Base-by-base conservation (phyloP, 2,888 invertebrate genomes). In the Euphydryas editha region DNA sequence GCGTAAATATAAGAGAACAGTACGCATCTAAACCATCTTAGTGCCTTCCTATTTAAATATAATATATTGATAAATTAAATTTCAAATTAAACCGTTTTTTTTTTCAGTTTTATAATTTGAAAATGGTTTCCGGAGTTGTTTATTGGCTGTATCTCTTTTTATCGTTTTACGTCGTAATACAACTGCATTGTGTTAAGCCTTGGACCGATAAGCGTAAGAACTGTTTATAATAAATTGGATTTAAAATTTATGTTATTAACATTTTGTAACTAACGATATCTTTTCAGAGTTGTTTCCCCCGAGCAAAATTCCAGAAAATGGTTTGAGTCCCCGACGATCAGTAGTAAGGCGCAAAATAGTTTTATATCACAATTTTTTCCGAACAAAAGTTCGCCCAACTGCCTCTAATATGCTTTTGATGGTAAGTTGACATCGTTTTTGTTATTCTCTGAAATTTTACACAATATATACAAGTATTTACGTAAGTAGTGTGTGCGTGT, bases 371-470 rank as follows among this genome's bases (percentile, higher is more conserved):
- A 97, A 97, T 82, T 95, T 94, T 81, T 96, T 96, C 81, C 94
- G 97, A 60, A 94, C 95, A 2, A 95, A 94, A 84, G 97, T 97
- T 37, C 88, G 93, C 67, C 97, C 97, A 0, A 88, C 94, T 42
- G 96, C 97, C 17, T 93, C 96, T n/a, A 96, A 97, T 83, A 97
- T 97, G 97, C 88, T 97, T 24, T 87, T 94, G 75, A 96, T 97
- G 96, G 97, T 96, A 86, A 88, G 84, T 10, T 30, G 30, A 8
- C 30, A 24, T 24, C 8, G 30, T 30, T 30, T 30, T 30, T 30
- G 30, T 30, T 8, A 30, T 8, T 7, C 30, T 30, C 2, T 3
- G n/a, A n/a, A n/a, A n/a, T n/a, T n/a, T 30, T 30, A 30, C 5
- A 8, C 30, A 8, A 30, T 3, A 8, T 30, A 30, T 3, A 30